Conservation (phyloP, 2,797 vertebrate genomes). For the Hapalemur alaotrensis region DNA sequence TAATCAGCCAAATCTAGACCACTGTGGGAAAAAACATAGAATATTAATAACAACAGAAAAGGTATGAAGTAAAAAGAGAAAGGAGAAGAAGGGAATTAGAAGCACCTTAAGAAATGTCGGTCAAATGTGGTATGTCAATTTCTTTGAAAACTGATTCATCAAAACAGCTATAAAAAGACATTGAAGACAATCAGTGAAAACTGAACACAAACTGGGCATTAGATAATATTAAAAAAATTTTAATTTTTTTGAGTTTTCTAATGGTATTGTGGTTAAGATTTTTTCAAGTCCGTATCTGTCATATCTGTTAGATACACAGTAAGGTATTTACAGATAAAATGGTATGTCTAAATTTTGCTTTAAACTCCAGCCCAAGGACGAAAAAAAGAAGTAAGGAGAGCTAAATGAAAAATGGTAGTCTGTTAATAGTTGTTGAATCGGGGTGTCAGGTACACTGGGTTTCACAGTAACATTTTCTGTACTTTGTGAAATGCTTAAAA, state of each 20-base stretch:
- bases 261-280: not conserved
- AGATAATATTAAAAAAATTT: not conserved
- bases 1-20: not conserved
- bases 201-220: not conserved
- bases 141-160: not conserved
- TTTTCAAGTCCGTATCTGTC: not conserved
- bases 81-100: not conserved
- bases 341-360: not conserved
- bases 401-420: not conserved
- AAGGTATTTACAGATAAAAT: not conserved
- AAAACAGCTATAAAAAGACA: not conserved
- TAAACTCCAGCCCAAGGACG: not conserved
- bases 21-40: not conserved
- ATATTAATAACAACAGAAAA: not conserved
- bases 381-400: not conserved
- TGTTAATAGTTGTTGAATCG: not conserved
- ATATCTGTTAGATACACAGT: not conserved
- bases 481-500: not conserved
- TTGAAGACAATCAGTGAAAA: not conserved
- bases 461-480: not conserved
- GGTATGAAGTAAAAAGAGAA: not conserved
- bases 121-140: not conserved
- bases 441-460: not conserved
- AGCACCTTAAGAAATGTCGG: not conserved
- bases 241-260: not conserved